A percentile compares a stretch with the other conserved stretches of the same genome.
Evolutionary conservation across 64 coral and sea anemone species (phyloP).

Genomic region (Montipora capricornis): DNA sequence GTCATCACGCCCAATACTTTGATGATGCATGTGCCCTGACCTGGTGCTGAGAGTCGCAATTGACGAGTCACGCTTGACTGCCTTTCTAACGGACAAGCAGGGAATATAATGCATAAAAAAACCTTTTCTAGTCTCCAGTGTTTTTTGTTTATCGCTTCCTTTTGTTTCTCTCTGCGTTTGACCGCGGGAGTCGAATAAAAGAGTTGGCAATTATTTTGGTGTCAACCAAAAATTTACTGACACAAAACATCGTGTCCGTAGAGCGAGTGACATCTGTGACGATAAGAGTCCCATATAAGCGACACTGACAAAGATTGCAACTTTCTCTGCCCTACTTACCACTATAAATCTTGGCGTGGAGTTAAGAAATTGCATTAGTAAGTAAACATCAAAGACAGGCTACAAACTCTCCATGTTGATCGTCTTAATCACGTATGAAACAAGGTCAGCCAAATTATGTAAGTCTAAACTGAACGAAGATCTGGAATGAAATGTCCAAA

Average conservation of each 20-base stretch:
- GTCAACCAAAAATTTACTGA: conserved; percentile 1
- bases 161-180: conserved; percentile 29
- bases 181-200: conserved; percentile 7
- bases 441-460: background rate
- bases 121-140: conserved; percentile 27
- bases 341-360: background rate
- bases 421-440: background rate
- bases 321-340: background rate
- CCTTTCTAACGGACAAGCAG: conserved; percentile 27
- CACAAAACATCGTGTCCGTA: background rate
- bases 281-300: background rate
- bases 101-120: conserved; percentile 39
- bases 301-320: conserved; percentile 18
- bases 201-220: conserved; percentile 22
- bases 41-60: conserved; percentile 1
- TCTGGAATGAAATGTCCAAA: background rate
- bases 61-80: conserved; percentile 5
- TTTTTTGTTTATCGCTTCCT: conserved; percentile 15
- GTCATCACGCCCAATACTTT: background rate
- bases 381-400: conserved; percentile 32
- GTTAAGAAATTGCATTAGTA: conserved; percentile 30
- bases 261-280: background rate
- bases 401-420: conserved; percentile 21
- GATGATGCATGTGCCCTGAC: background rate
- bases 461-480: background rate